Evolutionary conservation across 2,888 invertebrate genomes (phyloP).

Genomic region (Anoplius nigerrimus): DNA sequence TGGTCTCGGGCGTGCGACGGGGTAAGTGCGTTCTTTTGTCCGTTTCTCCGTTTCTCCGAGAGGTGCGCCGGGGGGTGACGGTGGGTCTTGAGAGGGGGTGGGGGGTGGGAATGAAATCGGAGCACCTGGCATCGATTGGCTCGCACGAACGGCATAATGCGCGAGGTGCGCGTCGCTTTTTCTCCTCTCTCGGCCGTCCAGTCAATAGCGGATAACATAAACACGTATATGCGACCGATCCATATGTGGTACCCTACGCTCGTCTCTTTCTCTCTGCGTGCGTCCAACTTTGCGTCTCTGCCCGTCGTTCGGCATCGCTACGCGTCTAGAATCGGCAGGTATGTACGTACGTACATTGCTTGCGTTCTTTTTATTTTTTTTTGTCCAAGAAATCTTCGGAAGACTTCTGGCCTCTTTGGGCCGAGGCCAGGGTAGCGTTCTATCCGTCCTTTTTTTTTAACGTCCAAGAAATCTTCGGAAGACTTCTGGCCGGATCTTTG

Average conservation of each 20-base stretch:
- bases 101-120: conserved; percentile 30
- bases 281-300: conserved; percentile 15
- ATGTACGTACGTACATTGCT: too few relatives aligned
- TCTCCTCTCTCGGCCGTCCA: conserved; percentile 11
- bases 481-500: too few relatives aligned
- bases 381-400: too few relatives aligned
- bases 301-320: too few relatives aligned
- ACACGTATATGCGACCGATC: conserved; percentile 12
- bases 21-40: neutral
- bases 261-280: neutral
- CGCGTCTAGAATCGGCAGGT: too few relatives aligned
- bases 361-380: too few relatives aligned
- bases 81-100: neutral
- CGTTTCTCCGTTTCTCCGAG: neutral
- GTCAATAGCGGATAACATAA: conserved; percentile 22
- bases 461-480: too few relatives aligned
- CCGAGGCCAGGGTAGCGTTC: too few relatives aligned
- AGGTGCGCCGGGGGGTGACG: neutral
- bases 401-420: too few relatives aligned
- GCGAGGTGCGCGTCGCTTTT: conserved; percentile 1
- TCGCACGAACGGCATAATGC: conserved; percentile 19
- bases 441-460: too few relatives aligned
- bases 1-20: too few relatives aligned
- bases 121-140: conserved; percentile 38
- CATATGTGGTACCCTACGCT: neutral